Evolutionary conservation across 1,140 invertebrate genomes (phyloP), one percentile per base, ranked within the genome.

Genomic region (Formica selysi): DNA sequence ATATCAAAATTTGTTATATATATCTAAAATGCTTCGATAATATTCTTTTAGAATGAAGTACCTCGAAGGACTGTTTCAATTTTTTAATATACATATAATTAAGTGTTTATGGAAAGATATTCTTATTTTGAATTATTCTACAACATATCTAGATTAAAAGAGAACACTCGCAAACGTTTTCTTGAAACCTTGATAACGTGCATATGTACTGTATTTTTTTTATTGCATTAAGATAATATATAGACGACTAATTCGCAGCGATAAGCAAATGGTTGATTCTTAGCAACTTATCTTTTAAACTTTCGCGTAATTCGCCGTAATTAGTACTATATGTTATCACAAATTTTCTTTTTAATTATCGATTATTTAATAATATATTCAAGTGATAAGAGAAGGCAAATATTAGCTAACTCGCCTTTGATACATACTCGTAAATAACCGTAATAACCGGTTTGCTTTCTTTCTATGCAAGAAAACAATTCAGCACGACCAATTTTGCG

Each of bases 391-490:
- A 68, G 67, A 54, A 29, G 22, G 13, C 26, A 51, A 79, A 51
- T 62, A 13, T 68, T 68, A 68, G n/a, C 62, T 2, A n/a, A 68
- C 5, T 26, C 10, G 16, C 16, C 41, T 76, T 76, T 78, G 38
- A 6, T 65, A 48, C 19, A n/a, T 7, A 61, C 36, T 41, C 8
- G 57, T 38, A 19, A 6, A 48, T 16, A 10, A 65, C 13, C 6
- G 5, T 10, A 65, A 44, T 22, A 32, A 80, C 16, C n/a, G 32
- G 26, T 73, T 32, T 83, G 8, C 4, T 44, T 59, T 71, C 32
- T 44, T 4, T 2, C 3, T 13, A 38, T 29, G 36, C 5, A 32
- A 71, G 44, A 36, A 54, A n/a, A 16, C n/a, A 59, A 74, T 74
- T 61, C 8, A n/a, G 59, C 36, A 32, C n/a, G 26, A 29, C 4